Evolutionary conservation across 2,888 invertebrate species (phyloP).

Genomic region (Tachina fera): DNA sequence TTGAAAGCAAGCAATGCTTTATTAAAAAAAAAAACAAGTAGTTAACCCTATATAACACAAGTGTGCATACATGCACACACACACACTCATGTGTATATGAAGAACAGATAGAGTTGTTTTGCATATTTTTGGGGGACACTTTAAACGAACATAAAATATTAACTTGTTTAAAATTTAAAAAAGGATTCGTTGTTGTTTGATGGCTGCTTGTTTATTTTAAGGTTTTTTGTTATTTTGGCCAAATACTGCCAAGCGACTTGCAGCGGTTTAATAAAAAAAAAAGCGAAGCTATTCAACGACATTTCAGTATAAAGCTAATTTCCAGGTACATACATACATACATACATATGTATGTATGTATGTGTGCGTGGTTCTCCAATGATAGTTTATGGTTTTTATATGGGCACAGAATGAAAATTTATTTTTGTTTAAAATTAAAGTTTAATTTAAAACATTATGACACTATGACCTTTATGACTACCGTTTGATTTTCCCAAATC

Average conservation of each 20-base stretch:
- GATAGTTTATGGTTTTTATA: conserved; percentile 19
- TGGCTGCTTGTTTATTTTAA: no score
- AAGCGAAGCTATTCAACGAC: neutral
- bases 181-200: conserved; percentile 1
- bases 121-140: neutral
- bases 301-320: neutral
- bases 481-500: no score
- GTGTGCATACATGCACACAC: neutral
- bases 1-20: neutral
- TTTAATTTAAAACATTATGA: no score
- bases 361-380: conserved; percentile 13
- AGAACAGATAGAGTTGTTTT: neutral
- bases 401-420: neutral
- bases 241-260: neutral
- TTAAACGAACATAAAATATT: neutral
- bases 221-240: conserved; percentile 5
- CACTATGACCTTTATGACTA: no score
- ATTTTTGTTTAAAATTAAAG: neutral
- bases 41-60: conserved; percentile 5
- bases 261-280: neutral
- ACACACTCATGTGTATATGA: neutral
- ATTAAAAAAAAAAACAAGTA: conserved; percentile 4
- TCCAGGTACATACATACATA: no score
- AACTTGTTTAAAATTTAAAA: conserved; percentile 23
- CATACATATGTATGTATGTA: no score